These are phyloP conservation scores for Pyrocoelia pectoralis DNA, from an alignment of 2,888 invertebrate species.

Conservation along the genomic window DNA sequence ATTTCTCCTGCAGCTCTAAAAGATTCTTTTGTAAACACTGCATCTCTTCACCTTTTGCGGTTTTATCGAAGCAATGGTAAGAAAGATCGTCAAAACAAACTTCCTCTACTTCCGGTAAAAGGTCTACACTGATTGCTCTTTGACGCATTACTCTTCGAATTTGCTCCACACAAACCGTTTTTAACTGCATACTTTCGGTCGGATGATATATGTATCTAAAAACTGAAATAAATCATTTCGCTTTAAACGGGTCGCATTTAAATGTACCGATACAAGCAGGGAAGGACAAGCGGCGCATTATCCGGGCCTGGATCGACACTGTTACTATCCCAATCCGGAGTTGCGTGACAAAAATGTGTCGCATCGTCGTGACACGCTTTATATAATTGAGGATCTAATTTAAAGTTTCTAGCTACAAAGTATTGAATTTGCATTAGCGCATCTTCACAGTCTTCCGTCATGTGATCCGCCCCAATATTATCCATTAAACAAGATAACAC, in stretches of 20 bases:
- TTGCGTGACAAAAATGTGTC: constrained; percentile 79
- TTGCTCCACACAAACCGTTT: constrained; percentile 74
- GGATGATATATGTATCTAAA: constrained; percentile 69
- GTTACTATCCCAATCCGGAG: constrained; percentile 76
- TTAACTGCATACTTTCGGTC: constrained; percentile 60
- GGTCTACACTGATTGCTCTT: constrained; percentile 89
- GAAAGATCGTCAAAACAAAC: constrained; percentile 88
- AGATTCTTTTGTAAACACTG: constrained; percentile 88
- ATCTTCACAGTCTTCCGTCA: constrained; percentile 90
- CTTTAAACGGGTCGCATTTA: too few species aligned
- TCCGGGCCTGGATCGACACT: constrained; percentile 74
- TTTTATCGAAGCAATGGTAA: constrained; percentile 81
- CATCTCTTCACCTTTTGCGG: constrained; percentile 91
- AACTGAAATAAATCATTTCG: too few species aligned
- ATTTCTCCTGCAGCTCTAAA: constrained; percentile 71
- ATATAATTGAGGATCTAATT: constrained; percentile 88
- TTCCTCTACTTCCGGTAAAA: constrained; percentile 94
- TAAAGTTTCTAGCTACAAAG: constrained; percentile 95
- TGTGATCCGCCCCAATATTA: constrained; percentile 81
- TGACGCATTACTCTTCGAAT: constrained; percentile 92
- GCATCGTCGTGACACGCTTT: constrained; percentile 90
- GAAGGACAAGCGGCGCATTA: constrained; percentile 83
- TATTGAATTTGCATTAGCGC: constrained; percentile 96
- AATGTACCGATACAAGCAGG: constrained; percentile 86
- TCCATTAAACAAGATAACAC: constrained; percentile 96